phyloP scores from a whole-genome alignment of 2,797 vertebrate species.

The Chiloscyllium punctatum region DNA sequence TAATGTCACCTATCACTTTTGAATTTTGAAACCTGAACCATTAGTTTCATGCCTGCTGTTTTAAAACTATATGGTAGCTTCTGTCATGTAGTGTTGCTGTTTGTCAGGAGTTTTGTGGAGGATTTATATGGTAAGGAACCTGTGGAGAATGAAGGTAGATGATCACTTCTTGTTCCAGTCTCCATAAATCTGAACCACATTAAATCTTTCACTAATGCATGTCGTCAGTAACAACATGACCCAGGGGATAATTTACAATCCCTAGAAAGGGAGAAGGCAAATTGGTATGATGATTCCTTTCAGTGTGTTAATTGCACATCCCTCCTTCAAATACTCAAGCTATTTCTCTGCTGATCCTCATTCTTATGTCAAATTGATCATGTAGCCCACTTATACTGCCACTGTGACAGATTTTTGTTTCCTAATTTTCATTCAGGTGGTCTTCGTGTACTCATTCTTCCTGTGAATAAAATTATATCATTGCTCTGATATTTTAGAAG shows the following conservation, averaged over 20 bases:
- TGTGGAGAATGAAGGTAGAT: neutral
- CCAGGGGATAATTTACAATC: neutral
- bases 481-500: neutral
- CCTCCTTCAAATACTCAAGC: neutral
- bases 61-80: neutral
- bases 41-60: neutral
- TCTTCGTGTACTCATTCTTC: neutral
- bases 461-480: neutral
- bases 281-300: neutral
- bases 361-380: too few species aligned
- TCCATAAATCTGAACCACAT: neutral
- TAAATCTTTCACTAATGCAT: neutral
- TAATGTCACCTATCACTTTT: neutral
- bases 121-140: neutral
- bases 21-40: neutral
- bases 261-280: neutral
- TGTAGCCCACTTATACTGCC: too few species aligned
- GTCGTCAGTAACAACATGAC: neutral
- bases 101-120: neutral
- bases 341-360: neutral
- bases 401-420: neutral
- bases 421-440: neutral
- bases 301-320: neutral
- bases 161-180: neutral
- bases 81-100: neutral